Base-by-base conservation (phyloP, 1,140 invertebrate species). In the Xylocopa sonorina region DNA sequence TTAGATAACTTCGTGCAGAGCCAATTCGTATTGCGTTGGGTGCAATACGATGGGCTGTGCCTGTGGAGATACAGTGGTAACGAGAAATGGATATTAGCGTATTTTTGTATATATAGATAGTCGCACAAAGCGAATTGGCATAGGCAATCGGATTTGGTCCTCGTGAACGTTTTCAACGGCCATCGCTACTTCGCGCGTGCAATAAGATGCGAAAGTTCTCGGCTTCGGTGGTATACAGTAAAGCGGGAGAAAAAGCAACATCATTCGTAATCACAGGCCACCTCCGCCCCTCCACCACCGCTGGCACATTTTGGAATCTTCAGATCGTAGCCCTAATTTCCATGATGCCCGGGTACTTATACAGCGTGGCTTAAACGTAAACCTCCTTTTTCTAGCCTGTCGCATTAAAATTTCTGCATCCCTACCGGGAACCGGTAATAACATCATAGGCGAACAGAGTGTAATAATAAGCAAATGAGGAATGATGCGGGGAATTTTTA, bases 361-460 rank as follows among this genome's bases (percentile, higher is more conserved):
- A 29, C 46, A 43, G 21, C 50, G 18, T 32, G 24, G 63, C 16
- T 24, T 60, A 38, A 67, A 60, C 55, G 63, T 34, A 71, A 53
- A 81, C 78, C 58, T 72, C 58, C 27, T 63, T 82, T 64, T 80
- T 80, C 81, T 73, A 67, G 55, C 16, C 62, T 43, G 46, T 55
- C 38, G 58, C 10, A 78, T 73, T 38, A n/a, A 73, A 53, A 73
- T 78, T 73, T 41, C n/a, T 60, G 18, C 21, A 46, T 14, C 21
- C 27, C 18, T 16, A 14, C 2, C 10, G 3, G 9, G 10, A 14
- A 41, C 18, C 10, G 48, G 3, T 63, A 66, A 43, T 43, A 53
- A 51, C 18, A 46, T 76, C 16, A 57, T 57, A 67, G 62, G 32
- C 1, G 16, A 18, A 9, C 21, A 16, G 34, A 51, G 3, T 43